Evolutionary conservation across 2,113 vertebrate species (phyloP).

Genomic region (Aphyosemion australe): DNA sequence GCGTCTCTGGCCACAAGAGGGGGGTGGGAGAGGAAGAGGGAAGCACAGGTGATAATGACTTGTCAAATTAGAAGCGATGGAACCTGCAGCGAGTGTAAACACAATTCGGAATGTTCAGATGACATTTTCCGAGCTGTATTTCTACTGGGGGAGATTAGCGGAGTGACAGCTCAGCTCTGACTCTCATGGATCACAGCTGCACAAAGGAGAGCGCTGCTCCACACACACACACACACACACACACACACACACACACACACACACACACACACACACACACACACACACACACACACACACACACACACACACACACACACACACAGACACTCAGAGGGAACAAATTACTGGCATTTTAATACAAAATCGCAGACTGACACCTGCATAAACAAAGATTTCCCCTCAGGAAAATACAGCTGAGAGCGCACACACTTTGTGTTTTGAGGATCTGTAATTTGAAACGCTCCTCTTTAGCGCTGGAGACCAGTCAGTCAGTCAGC

Average conservation of each 20-base stretch:
- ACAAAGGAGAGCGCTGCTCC: constrained; percentile 36
- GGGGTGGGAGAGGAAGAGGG: constrained; percentile 42
- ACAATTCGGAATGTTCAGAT: constrained; percentile 73
- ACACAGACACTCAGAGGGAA: constrained; percentile 23
- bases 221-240: constrained; percentile 14
- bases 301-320: too few relatives aligned
- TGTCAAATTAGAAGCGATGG: constrained; percentile 80
- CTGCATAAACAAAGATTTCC: constrained; percentile 44
- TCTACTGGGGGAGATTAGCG: constrained; percentile 76
- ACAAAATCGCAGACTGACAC: constrained; percentile 50
- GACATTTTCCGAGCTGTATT: constrained; percentile 76
- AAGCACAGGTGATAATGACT: constrained; percentile 77
- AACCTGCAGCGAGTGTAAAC: constrained; percentile 78
- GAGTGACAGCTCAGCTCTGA: constrained; percentile 70
- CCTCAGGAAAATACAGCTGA: constrained; percentile 8
- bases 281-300: not conserved
- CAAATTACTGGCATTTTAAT: constrained; percentile 60
- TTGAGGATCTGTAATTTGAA: constrained; percentile 42
- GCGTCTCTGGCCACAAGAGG: constrained; percentile 55
- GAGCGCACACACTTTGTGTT: constrained; percentile 16
- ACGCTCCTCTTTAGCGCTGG: constrained; percentile 24
- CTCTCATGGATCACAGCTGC: constrained; percentile 69
- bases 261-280: constrained; percentile 6
- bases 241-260: too few relatives aligned
- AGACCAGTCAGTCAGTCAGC: constrained; percentile 35